Evolutionary conservation across 1,140 invertebrate genomes (phyloP).

Genomic region (Diabrotica virgifera): DNA sequence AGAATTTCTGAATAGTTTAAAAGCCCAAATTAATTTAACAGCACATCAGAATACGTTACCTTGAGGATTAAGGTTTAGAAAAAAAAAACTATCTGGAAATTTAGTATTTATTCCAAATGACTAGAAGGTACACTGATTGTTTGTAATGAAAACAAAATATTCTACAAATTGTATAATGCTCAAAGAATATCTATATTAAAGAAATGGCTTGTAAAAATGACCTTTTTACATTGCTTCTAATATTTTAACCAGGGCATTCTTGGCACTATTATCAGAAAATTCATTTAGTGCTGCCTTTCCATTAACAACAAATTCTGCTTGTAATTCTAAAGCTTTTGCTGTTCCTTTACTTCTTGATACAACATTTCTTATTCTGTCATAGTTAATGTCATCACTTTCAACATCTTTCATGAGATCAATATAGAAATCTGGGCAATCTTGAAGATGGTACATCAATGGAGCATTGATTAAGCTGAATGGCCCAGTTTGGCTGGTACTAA

Average conservation of each 20-base stretch:
- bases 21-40: too few relatives aligned
- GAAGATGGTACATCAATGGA: slow-evolving; percentile 78
- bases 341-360: slow-evolving; percentile 62
- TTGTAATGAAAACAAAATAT: too few relatives aligned
- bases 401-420: slow-evolving; percentile 67
- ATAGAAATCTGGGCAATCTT: slow-evolving; percentile 69
- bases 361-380: slow-evolving; percentile 54
- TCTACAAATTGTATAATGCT: too few relatives aligned
- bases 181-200: too few relatives aligned
- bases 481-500: slow-evolving; percentile 25
- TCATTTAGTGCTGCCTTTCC: slow-evolving; percentile 69
- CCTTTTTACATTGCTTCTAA: slow-evolving; percentile 45
- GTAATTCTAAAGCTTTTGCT: slow-evolving; percentile 67
- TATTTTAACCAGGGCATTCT: slow-evolving; percentile 71
- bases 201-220: too few relatives aligned
- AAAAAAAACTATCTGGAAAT: too few relatives aligned
- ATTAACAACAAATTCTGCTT: slow-evolving; percentile 70
- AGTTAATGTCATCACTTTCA: slow-evolving; percentile 69
- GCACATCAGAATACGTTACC: too few relatives aligned
- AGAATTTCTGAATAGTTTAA: too few relatives aligned
- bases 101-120: too few relatives aligned
- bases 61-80: too few relatives aligned
- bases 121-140: too few relatives aligned
- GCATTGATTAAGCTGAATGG: slow-evolving; percentile 73
- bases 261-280: slow-evolving; percentile 70